Percentiles rank a stretch among this genome's conserved stretches.
Evolutionary conservation across 35 echinoderm and acorn worm genomes (phyloP).

Genomic region (Strongylocentrotus purpuratus): DNA sequence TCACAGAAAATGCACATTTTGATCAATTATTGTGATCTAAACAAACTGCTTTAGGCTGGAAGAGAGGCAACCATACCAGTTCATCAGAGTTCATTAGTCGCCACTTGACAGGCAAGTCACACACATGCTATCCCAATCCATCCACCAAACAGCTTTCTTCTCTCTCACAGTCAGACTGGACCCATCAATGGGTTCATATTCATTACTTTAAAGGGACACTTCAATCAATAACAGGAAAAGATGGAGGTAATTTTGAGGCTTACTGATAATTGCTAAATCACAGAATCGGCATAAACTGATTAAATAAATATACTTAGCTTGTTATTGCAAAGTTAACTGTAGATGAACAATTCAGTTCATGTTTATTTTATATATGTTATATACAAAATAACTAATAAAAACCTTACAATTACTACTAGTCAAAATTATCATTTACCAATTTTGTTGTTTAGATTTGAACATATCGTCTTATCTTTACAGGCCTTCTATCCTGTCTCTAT

Average conservation of each 20-base stretch:
- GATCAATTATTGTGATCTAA: too few relatives aligned
- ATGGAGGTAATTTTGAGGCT: background rate
- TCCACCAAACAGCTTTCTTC: background rate
- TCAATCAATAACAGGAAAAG: background rate
- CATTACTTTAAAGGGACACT: background rate
- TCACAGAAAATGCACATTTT: too few relatives aligned
- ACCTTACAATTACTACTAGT: too few relatives aligned
- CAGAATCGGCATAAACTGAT: too few relatives aligned
- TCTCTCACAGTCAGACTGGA: background rate
- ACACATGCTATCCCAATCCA: conserved; percentile 1
- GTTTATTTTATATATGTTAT: too few relatives aligned
- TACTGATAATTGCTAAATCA: too few relatives aligned
- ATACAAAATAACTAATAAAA: too few relatives aligned
- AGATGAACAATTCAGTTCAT: too few relatives aligned
- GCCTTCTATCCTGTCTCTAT: background rate
- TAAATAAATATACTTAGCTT: too few relatives aligned
- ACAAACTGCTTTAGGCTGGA: background rate
- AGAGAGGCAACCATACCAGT: background rate
- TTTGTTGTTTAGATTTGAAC: too few relatives aligned
- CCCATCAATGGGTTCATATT: background rate
- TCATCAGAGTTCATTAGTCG: conserved; percentile 16
- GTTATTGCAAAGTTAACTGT: too few relatives aligned
- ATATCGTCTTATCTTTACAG: background rate
- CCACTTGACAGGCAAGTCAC: conserved; percentile 7
- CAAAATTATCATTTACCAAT: too few relatives aligned